Percentiles rank a stretch among this genome's conserved stretches.
These are phyloP conservation scores for Harpagifer antarcticus DNA, from an alignment of 2,797 vertebrate species.

Conservation along the genomic window DNA sequence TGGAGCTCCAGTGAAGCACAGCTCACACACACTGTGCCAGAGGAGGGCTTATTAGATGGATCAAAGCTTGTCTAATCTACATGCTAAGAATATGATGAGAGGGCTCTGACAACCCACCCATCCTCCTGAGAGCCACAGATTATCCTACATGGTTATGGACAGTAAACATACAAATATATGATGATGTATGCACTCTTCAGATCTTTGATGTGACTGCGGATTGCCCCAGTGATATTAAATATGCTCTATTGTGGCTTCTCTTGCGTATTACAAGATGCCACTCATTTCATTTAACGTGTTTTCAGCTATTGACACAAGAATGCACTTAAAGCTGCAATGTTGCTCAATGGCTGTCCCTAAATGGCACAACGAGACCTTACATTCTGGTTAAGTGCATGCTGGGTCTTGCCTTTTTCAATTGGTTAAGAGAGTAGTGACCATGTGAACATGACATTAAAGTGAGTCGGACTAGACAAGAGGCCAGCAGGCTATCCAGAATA, in stretches of 20 bases:
- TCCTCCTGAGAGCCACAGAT: constrained; percentile 43
- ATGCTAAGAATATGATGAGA: constrained; percentile 62
- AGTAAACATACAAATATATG: constrained; percentile 47
- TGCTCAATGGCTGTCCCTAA: background rate
- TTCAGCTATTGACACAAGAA: constrained; percentile 14
- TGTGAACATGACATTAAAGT: background rate
- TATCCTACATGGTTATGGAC: constrained; percentile 39
- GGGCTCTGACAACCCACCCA: constrained; percentile 29
- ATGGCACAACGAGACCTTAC: background rate
- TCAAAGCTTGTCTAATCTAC: constrained; percentile 66
- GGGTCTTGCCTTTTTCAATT: background rate
- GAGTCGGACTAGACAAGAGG: background rate
- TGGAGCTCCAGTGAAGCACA: constrained; percentile 38
- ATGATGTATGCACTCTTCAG: constrained; percentile 21
- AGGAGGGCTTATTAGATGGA: constrained; percentile 60
- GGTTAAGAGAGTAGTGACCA: background rate
- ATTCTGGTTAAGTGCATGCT: background rate
- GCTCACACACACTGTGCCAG: constrained; percentile 47
- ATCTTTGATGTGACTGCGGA: constrained; percentile 38
- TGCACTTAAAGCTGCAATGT: constrained; percentile 10
- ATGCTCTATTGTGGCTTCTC: constrained; percentile 17
- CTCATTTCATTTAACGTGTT: constrained; percentile 7
- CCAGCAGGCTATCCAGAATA: background rate
- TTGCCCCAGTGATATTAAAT: constrained; percentile 21
- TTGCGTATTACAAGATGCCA: constrained; percentile 12